phyloP scores from a whole-genome alignment of 2,113 vertebrate genomes.

The Gulo gulo region DNA sequence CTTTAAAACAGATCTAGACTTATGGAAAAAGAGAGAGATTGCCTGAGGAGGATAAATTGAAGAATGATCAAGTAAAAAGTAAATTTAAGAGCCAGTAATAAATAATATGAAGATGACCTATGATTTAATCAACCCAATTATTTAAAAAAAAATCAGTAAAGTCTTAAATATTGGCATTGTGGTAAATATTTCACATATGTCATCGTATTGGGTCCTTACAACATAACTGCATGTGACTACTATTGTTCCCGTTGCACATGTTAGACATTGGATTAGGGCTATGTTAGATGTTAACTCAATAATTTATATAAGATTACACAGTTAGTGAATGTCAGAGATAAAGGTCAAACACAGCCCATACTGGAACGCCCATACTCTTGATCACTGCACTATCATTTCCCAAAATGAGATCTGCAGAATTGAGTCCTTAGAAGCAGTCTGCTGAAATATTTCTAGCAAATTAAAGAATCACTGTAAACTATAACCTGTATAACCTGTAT shows the following conservation, averaged over 20 bases:
- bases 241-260: not conserved
- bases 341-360: not conserved
- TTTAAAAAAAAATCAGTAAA: not conserved
- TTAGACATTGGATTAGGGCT: not conserved
- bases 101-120: not conserved
- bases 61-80: not conserved
- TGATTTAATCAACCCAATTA: not conserved
- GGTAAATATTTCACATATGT: not conserved
- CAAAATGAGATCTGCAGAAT: not conserved
- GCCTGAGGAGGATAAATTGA: not conserved
- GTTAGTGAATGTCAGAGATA: not conserved
- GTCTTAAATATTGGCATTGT: not conserved
- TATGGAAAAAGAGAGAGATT: not conserved
- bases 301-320: not conserved
- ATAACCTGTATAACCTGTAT: not conserved
- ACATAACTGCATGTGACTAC: not conserved
- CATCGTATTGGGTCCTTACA: not conserved
- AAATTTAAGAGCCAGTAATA: not conserved
- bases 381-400: not conserved
- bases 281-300: not conserved
- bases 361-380: not conserved
- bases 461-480: not conserved
- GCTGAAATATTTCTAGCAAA: not conserved
- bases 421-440: not conserved
- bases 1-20: not conserved